phyloP scores from a whole-genome alignment of 2,888 invertebrate genomes.

The Synanthedon myopaeformis region DNA sequence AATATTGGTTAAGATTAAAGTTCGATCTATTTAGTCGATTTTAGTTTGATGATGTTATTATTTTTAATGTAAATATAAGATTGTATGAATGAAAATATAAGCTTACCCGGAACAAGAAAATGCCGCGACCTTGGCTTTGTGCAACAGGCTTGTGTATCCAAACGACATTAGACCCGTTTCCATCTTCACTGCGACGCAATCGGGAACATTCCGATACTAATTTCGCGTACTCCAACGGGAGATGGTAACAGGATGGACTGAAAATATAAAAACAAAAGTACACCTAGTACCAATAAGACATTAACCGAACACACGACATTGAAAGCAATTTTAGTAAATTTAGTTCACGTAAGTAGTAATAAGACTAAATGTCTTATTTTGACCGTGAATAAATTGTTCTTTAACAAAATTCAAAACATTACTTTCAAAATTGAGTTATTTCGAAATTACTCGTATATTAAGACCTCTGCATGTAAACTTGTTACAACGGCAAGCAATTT shows the following conservation, averaged over 20 bases:
- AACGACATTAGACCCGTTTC: constrained; percentile 57
- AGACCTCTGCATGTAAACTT: no score
- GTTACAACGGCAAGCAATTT: no score
- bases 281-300: constrained; percentile 17
- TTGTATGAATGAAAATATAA: background rate
- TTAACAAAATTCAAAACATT: no score
- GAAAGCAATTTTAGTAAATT: background rate
- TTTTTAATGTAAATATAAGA: no score
- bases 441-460: no score
- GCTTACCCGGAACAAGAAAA: constrained; percentile 81
- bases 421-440: no score
- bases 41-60: no score
- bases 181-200: constrained; percentile 51
- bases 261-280: constrained; percentile 8
- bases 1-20: no score
- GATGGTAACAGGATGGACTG: constrained; percentile 83
- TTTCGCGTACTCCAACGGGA: constrained; percentile 87
- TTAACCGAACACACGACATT: background rate
- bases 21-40: no score
- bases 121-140: constrained; percentile 86
- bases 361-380: no score
- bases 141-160: constrained; percentile 93
- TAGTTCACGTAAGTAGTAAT: no score
- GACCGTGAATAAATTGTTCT: no score
- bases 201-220: constrained; percentile 83